phyloP scores from a whole-genome alignment of 2,888 invertebrate genomes.

The Lepidocyrtoides sp. region DNA sequence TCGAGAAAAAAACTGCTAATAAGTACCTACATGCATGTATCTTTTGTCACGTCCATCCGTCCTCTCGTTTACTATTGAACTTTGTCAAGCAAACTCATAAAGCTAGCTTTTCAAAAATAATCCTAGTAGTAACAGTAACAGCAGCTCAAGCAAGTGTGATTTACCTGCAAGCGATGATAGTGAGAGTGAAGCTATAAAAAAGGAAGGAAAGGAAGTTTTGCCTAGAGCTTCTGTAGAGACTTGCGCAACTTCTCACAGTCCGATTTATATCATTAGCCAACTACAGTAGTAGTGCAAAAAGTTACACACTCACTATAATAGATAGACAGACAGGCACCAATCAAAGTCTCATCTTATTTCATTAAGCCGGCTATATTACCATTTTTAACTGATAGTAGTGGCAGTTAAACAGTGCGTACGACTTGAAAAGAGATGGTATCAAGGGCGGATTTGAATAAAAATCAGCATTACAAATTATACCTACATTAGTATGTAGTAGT shows the following conservation, averaged over 20 bases:
- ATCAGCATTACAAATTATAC: not conserved
- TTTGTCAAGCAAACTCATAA: not conserved
- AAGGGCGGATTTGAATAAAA: constrained; percentile 49
- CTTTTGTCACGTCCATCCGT: constrained; percentile 27
- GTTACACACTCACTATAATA: not conserved
- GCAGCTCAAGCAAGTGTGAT: not conserved
- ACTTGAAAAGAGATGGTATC: constrained; percentile 37
- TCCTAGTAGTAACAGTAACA: not conserved
- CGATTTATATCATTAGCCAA: not conserved
- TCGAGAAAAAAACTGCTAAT: not conserved
- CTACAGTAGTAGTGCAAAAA: constrained; percentile 9
- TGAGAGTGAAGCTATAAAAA: constrained; percentile 32
- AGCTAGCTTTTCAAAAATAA: not conserved
- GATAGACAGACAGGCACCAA: not conserved
- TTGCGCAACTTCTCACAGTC: constrained; percentile 55
- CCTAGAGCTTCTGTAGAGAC: constrained; percentile 15
- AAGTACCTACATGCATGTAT: not conserved
- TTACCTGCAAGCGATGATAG: not conserved
- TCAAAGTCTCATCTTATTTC: constrained; percentile 28
- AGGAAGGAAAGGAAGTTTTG: not conserved
- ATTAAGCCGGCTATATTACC: not conserved
- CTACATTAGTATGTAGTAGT: not conserved
- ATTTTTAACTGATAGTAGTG: not conserved
- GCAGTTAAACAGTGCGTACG: not conserved
- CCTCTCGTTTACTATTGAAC: constrained; percentile 54